Evolutionary conservation across 2,797 vertebrate species (phyloP).

Genomic region (Lophius americanus): DNA sequence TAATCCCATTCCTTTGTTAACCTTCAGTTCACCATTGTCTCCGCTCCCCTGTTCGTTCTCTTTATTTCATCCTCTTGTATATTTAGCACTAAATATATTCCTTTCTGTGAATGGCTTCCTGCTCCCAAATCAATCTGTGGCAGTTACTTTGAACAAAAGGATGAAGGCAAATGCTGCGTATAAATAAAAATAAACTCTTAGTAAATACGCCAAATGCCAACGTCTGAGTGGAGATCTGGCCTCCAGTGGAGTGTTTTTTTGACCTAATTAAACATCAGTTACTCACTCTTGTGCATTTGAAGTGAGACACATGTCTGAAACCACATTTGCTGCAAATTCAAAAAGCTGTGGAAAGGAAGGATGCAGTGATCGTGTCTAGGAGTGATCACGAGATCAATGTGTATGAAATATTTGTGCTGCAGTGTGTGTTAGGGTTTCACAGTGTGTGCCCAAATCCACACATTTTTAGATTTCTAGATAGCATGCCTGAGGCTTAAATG

Average conservation of each 20-base stretch:
- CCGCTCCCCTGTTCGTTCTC: slow-evolving; percentile 15
- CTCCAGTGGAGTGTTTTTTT: slow-evolving; percentile 17
- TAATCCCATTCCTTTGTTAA: slow-evolving; percentile 7
- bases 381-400: neutral
- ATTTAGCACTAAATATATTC: slow-evolving; percentile 25
- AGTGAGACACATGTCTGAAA: slow-evolving; percentile 27
- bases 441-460: slow-evolving; percentile 20
- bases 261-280: slow-evolving; percentile 35
- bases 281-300: slow-evolving; percentile 20
- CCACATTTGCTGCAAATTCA: slow-evolving; percentile 17
- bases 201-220: neutral
- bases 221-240: slow-evolving; percentile 10
- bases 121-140: slow-evolving; percentile 26
- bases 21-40: slow-evolving; percentile 7
- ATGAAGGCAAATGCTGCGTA: slow-evolving; percentile 31
- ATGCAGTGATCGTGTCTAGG: neutral
- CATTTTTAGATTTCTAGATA: slow-evolving; percentile 32
- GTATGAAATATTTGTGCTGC: slow-evolving; percentile 1
- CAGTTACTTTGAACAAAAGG: slow-evolving; percentile 24
- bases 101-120: slow-evolving; percentile 16
- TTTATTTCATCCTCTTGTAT: slow-evolving; percentile 20
- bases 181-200: slow-evolving; percentile 5
- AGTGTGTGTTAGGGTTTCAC: neutral
- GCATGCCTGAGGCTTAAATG: slow-evolving; percentile 49
- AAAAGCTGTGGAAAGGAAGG: slow-evolving; percentile 7